Evolutionary conservation across 2,888 invertebrate genomes (phyloP), one percentile per base, ranked within the genome.

Genomic region (Drepana falcataria): DNA sequence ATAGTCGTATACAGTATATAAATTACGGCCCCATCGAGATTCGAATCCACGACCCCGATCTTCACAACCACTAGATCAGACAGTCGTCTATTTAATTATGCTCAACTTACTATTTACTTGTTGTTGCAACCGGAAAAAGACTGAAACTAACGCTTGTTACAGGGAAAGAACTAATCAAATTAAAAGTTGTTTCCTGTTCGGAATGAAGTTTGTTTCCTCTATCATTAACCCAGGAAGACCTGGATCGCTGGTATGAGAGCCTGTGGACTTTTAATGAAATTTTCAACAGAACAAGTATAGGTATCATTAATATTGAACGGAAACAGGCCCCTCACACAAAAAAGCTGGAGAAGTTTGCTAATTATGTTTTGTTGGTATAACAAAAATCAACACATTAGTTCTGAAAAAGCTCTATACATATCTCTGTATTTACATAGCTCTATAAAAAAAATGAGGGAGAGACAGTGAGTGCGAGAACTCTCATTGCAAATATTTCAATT

Each of bases 151-250:
- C 66, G 66, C 68, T 73, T 66, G 70, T 75, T 71, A 71, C 65
- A 70, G 73, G 59, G 65, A 65, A 74, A 61, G 62, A 79, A 77
- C 79, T 79, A 80, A 80, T 77, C 79, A 79, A 80, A 81, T 81
- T 79, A 81, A 81, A 81, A 81, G 69, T 81, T 79, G 56, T 63
- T 69, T 65, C 66, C 69, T 66, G 59, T 61, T 65, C 56, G 59
- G 59, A 59, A 48, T 53, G 53, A 59, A 68, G 56, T 68, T 66
- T 57, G 55, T 61, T 61, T 49, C 53, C 55, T 52, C 55, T 60
- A 54, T 56, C 59, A 62, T 71, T 66, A 68, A 65, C 58, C 59
- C 58, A 59, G 58, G 56, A 48, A 58, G 56, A 57, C 55, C 34
- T 35, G 49, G 35, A 53, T 57, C 55, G 34, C 55, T 57, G 59